Evolutionary conservation across 2,797 vertebrate species (phyloP).

Genomic region (Peromyscus aztecus): DNA sequence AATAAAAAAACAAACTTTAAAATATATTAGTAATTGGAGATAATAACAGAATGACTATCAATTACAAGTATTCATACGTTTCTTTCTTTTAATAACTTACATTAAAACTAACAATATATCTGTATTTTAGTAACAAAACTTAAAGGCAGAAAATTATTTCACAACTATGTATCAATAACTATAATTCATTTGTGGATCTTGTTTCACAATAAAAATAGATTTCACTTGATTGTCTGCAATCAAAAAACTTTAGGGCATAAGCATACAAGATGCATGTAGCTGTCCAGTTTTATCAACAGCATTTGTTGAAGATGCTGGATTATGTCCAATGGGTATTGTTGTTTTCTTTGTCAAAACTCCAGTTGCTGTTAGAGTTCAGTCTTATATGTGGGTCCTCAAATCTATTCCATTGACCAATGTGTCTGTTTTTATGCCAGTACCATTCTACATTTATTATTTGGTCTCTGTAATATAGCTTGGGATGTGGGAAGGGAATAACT

Average conservation of each 20-base stretch:
- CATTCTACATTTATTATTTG: background rate
- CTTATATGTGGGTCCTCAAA: background rate
- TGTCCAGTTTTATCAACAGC: too few species aligned
- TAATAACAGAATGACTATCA: background rate
- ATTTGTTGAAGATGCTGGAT: too few species aligned
- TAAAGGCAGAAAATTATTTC: background rate
- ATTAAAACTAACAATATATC: background rate
- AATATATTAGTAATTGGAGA: background rate
- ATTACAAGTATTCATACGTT: background rate
- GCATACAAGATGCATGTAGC: background rate
- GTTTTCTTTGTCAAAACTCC: background rate
- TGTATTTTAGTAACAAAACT: slow-evolving; percentile 10
- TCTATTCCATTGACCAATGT: background rate
- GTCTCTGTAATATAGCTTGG: background rate
- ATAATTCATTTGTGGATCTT: background rate
- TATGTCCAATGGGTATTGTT: background rate
- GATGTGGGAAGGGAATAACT: background rate
- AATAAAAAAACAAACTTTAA: background rate
- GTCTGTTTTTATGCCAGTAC: background rate
- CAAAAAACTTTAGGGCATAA: background rate
- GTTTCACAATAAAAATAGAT: background rate
- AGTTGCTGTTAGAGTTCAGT: background rate
- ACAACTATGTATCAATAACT: background rate
- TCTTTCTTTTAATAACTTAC: background rate
- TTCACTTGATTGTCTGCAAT: background rate